Evolutionary conservation across 1,140 invertebrate genomes (phyloP), one percentile per base, ranked within the genome.

Genomic region (Caligus rogercresseyi): DNA sequence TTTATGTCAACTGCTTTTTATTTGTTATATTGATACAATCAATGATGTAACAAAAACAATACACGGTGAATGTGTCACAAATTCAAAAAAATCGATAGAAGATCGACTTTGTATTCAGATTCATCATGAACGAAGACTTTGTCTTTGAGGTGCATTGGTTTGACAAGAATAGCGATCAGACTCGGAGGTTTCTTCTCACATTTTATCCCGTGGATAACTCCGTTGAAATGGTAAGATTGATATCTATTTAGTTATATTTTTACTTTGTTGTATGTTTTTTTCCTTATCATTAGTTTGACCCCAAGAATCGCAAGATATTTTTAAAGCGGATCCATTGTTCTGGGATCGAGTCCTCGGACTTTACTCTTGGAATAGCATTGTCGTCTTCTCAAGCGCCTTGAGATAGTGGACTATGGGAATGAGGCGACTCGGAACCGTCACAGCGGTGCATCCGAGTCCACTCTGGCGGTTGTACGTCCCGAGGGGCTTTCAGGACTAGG

Each of bases 111-210:
- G 72, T 58, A 63, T 72, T 71, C 59, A 68, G 61, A 1, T 68
- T 68, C 0, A 71, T 66, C 65, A 68, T 67, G 64, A 69, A 71
- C 63, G 54, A 56, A 4, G 24, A 25, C 24, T 56, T 56, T 20
- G 24, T 25, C 3, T 76, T 75, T 63, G 68, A 70, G 31, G 72
- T 70, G 15, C 73, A 76, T 65, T 76, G 75, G 75, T 75, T 73
- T 66, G 75, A 76, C 54, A 68, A 70, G 52, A 67, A 69, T 65
- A 72, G 72, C 52, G 69, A 70, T 31, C 64, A 74, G 2, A 71
- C 70, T 19, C 67, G 73, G 53, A 67, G 66, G 63, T 76, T 75
- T 64, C 69, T 73, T 54, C 69, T 75, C 52, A 68, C 73, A 54
- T 76, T 69, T 67, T 75, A 70, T 67, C 67, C 68, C 15, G 70